Evolutionary conservation across 2,888 invertebrate genomes (phyloP), one percentile per base, ranked within the genome.

Genomic region (Dryobota labecula): DNA sequence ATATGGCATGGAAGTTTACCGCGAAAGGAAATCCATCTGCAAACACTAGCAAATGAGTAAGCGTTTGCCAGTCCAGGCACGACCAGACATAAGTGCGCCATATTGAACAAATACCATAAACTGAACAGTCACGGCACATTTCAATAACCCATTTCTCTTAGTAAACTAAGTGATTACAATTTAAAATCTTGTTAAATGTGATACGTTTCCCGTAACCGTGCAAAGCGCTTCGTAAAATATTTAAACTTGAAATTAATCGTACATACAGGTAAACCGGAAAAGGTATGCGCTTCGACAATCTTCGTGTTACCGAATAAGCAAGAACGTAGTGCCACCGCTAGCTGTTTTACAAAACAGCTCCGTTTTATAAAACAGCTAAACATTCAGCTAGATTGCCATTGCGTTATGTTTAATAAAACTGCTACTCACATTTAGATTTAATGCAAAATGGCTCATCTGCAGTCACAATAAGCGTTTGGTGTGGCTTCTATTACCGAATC

Each of bases 1-100:
- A n/a, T n/a, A n/a, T n/a, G n/a, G n/a, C n/a, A 2, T 47, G 69
- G 57, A 76, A 63, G 76, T 76, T 75, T 70, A 70, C 41, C 20
- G 5, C 58, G 61, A 74, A 74, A 58, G 15, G 33, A 33, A 33
- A 33, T 3, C 33, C 33, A 53, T 33, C 65, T 57, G 49, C 61
- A 56, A 67, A 8, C 27, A 72, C 56, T 11, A 61, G 24, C 36
- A 58, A 36, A 27, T 75, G 58, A 75, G 47, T 75, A 58, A 75
- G 24, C 58, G 69, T 75, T 33, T 58, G 47, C 51, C 43, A 8
- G 56, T 4, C 43, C 67, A 20, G 15, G 41, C 30, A 57, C 41
- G 15, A 2, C 56, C 56, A 75, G 57, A 75, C 74, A 62, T 41
- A n/a, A 62, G 33, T 62, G 51, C 68, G 51, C 75, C 68, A 51